Evolutionary conservation across 2,888 invertebrate species (phyloP).

Genomic region (Macrosoma leucophasiata): DNA sequence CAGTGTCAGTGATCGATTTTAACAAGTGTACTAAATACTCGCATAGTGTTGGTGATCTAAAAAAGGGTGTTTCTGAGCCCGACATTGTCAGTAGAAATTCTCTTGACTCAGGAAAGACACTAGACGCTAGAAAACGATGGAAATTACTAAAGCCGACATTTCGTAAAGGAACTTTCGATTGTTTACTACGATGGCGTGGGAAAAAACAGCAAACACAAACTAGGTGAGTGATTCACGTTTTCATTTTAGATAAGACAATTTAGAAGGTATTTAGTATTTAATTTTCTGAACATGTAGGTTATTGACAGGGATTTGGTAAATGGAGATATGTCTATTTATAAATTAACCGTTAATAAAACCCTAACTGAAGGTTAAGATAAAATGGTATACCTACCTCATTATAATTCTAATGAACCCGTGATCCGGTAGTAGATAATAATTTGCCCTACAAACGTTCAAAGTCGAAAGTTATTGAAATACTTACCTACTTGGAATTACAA

Average conservation of each 20-base stretch:
- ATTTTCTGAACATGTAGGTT: not conserved
- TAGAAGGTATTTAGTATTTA: not conserved
- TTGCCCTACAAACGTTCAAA: no score
- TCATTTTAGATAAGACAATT: no score
- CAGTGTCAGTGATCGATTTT: slow-evolving; percentile 49
- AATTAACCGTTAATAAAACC: no score
- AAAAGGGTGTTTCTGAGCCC: slow-evolving; percentile 59
- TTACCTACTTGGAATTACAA: no score
- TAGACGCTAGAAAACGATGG: slow-evolving; percentile 55
- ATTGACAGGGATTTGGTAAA: no score
- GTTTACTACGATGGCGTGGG: slow-evolving; percentile 60
- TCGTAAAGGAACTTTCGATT: slow-evolving; percentile 60
- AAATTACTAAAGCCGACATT: slow-evolving; percentile 55
- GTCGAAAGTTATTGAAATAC: no score
- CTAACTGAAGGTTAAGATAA: no score
- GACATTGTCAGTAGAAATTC: slow-evolving; percentile 51
- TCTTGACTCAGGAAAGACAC: slow-evolving; percentile 41
- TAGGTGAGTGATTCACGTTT: slow-evolving; percentile 45
- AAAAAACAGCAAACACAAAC: slow-evolving; percentile 46
- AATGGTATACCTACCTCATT: no score
- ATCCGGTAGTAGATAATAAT: no score
- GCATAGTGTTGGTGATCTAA: slow-evolving; percentile 44
- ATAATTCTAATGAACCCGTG: no score
- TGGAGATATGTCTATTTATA: no score
- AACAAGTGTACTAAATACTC: slow-evolving; percentile 46